A percentile compares a stretch with the other conserved stretches of the same genome.
phyloP scores from a whole-genome alignment of 2,888 invertebrate genomes.

The Leuctra nigra region DNA sequence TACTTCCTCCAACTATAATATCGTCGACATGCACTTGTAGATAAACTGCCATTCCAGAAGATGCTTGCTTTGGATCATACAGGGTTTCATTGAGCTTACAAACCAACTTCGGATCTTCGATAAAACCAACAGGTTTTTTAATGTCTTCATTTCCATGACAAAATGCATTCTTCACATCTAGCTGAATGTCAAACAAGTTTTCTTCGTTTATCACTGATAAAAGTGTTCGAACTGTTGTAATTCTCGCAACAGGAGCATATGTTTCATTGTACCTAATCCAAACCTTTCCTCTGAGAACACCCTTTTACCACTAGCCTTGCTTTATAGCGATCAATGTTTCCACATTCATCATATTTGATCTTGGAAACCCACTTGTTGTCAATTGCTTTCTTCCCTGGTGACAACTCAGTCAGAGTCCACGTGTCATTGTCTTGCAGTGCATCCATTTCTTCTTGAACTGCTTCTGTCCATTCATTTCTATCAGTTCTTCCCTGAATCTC shows the following conservation, averaged over 20 bases:
- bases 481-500: no score
- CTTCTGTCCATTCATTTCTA: conserved; percentile 28
- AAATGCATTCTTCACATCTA: conserved; percentile 25
- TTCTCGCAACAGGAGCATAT: conserved; percentile 22
- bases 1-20: conserved; percentile 31
- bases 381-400: conserved; percentile 27
- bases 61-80: conserved; percentile 35
- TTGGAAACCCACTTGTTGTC: conserved; percentile 31
- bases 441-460: conserved; percentile 30
- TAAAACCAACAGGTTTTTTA: conserved; percentile 29
- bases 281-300: conserved; percentile 28
- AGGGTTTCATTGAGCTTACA: conserved; percentile 32
- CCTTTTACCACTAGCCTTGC: conserved; percentile 32
- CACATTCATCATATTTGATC: conserved; percentile 28
- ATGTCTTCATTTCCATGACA: conserved; percentile 21
- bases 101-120: conserved; percentile 21
- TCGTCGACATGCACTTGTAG: conserved; percentile 34
- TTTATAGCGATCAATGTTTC: conserved; percentile 29
- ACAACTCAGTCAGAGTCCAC: conserved; percentile 28
- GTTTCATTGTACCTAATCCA: conserved; percentile 24
- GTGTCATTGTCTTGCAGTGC: conserved; percentile 29
- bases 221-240: conserved; percentile 18
- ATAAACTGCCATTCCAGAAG: conserved; percentile 32
- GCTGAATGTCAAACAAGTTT: not conserved
- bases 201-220: conserved; percentile 6